These are phyloP conservation scores for Podocnemis expansa DNA, from an alignment of 2,113 vertebrate species.

Conservation along the genomic window DNA sequence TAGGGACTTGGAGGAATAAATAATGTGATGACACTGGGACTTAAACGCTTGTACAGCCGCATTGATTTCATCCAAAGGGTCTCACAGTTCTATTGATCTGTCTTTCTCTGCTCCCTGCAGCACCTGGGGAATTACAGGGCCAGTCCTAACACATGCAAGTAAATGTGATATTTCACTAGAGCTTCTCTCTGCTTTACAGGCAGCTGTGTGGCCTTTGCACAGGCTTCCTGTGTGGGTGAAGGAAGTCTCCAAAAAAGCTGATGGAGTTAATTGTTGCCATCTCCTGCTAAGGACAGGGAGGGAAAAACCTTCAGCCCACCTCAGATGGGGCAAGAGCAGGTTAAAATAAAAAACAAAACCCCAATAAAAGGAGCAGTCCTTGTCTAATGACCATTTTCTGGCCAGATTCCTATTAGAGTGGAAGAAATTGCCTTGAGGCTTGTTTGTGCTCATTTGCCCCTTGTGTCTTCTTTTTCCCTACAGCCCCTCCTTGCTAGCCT, in stretches of 20 bases:
- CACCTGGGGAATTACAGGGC: neutral
- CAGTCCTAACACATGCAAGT: accelerated
- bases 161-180: accelerated
- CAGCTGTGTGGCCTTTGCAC: neutral
- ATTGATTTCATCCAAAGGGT: slow-evolving; percentile 57
- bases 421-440: slow-evolving; percentile 22
- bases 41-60: slow-evolving; percentile 49
- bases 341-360: neutral
- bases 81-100: slow-evolving; percentile 33
- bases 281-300: neutral
- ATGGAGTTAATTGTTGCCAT: neutral
- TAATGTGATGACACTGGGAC: slow-evolving; percentile 48
- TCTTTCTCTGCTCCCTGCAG: slow-evolving; percentile 28
- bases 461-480: neutral
- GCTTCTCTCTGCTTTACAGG: neutral
- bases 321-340: neutral
- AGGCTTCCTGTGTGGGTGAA: neutral
- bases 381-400: neutral
- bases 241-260: neutral
- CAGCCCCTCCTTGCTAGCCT: slow-evolving; percentile 48
- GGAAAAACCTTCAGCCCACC: neutral
- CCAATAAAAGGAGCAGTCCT: neutral
- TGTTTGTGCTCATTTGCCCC: neutral
- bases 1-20: slow-evolving; percentile 44
- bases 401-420: neutral